Conservation (phyloP, 2,797 vertebrate species). For the Allobates femoralis region DNA sequence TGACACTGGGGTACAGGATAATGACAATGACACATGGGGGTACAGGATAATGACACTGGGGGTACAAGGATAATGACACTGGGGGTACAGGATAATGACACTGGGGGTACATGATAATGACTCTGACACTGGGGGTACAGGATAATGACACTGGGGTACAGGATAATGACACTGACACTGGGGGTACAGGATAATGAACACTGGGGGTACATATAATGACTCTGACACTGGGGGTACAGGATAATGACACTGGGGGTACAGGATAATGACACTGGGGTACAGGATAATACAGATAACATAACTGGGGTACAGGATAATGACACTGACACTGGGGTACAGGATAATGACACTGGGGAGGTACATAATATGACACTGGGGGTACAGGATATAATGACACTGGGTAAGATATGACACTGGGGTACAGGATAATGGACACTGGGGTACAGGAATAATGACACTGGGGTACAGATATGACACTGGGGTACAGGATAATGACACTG, state of each 20-base stretch:
- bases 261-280: conserved; percentile 1
- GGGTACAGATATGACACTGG: too few species aligned
- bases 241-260: conserved; percentile 2
- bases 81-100: neutral
- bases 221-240: too few species aligned
- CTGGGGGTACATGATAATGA: too few species aligned
- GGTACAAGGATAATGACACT: too few species aligned
- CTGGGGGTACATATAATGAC: neutral
- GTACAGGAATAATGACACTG: too few species aligned
- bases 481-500: too few species aligned
- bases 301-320: conserved; percentile 1
- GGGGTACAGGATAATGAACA: too few species aligned
- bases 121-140: too few species aligned
- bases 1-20: neutral
- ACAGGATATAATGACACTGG: conserved; percentile 4
- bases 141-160: neutral
- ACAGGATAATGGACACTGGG: too few species aligned
- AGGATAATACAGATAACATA: neutral
- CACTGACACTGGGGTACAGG: neutral
- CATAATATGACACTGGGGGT: neutral
- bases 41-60: neutral
- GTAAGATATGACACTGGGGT: too few species aligned
- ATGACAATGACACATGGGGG: conserved; percentile 1
- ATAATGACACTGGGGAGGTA: neutral
- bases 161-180: conserved; percentile 9